These are phyloP conservation scores for Epistrophella euchroma DNA, from an alignment of 2,888 invertebrate genomes.

Conservation along the genomic window DNA sequence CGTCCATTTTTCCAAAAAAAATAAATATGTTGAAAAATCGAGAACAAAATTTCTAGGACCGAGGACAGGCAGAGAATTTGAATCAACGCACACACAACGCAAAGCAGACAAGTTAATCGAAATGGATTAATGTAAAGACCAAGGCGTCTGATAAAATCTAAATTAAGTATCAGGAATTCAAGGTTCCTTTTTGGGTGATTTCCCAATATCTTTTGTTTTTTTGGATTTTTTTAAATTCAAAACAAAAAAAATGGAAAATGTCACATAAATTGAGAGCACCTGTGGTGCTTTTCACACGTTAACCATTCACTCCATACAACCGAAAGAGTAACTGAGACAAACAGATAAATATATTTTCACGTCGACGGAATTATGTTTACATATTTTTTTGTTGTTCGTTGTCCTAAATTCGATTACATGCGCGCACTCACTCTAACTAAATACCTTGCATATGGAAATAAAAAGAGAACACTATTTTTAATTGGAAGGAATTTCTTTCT, in stretches of 20 bases:
- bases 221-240: constrained; percentile 60
- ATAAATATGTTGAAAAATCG: constrained; percentile 12
- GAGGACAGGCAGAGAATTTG: constrained; percentile 61
- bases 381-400: constrained; percentile 57
- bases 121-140: constrained; percentile 37
- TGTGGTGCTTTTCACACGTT: constrained; percentile 43
- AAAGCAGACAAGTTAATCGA: background rate
- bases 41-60: constrained; percentile 35
- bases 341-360: constrained; percentile 26
- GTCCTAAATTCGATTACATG: constrained; percentile 32
- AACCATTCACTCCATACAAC: constrained; percentile 37
- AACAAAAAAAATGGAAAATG: constrained; percentile 60
- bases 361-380: constrained; percentile 64
- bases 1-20: constrained; percentile 71
- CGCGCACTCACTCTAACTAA: constrained; percentile 49
- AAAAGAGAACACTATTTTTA: constrained; percentile 51
- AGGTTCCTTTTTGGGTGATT: constrained; percentile 67
- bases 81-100: constrained; percentile 45
- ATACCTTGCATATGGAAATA: constrained; percentile 5
- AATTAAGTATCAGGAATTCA: constrained; percentile 72
- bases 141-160: constrained; percentile 58
- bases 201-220: constrained; percentile 64
- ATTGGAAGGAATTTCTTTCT: constrained; percentile 37
- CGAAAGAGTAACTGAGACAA: constrained; percentile 44
- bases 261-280: constrained; percentile 33